phyloP scores from a whole-genome alignment of 2,113 vertebrate genomes.

The Varanus komodoensis region DNA sequence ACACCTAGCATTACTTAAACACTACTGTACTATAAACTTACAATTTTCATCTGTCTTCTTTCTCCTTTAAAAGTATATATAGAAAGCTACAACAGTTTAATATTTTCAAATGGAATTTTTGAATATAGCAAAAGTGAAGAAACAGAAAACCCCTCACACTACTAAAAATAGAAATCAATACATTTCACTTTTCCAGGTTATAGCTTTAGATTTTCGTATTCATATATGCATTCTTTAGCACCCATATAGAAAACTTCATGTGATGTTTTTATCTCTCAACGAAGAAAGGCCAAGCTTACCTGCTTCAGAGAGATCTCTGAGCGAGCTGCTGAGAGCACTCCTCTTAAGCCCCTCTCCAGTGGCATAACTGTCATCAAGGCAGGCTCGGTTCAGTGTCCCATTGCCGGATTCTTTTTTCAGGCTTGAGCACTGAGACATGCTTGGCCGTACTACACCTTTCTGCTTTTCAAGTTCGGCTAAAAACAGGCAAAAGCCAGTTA shows the following conservation, averaged over 20 bases:
- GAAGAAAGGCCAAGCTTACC: constrained; percentile 78
- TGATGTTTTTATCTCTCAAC: not conserved
- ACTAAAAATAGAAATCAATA: not conserved
- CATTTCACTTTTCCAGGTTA: not conserved
- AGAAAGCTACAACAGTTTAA: constrained; percentile 62
- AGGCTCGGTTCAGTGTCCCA: constrained; percentile 86
- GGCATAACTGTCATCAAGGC: constrained; percentile 95
- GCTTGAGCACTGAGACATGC: constrained; percentile 91
- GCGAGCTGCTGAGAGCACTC: constrained; percentile 96
- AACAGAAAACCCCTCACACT: constrained; percentile 38
- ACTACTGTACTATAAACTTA: constrained; percentile 45
- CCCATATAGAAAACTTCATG: fast-evolving
- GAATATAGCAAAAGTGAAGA: constrained; percentile 23
- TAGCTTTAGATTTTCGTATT: not conserved
- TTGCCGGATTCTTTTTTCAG: constrained; percentile 92
- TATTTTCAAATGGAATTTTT: constrained; percentile 34
- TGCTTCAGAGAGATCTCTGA: constrained; percentile 95
- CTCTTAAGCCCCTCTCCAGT: constrained; percentile 93
- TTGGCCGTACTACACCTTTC: constrained; percentile 92
- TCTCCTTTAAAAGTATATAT: constrained; percentile 56
- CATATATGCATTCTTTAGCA: not conserved
- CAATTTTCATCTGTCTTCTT: constrained; percentile 55
- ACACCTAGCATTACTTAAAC: constrained; percentile 30
- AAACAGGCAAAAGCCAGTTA: not conserved
- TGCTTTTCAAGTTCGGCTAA: constrained; percentile 97